Base-by-base conservation (phyloP, 2,888 invertebrate genomes). In the Tinea trinotella region DNA sequence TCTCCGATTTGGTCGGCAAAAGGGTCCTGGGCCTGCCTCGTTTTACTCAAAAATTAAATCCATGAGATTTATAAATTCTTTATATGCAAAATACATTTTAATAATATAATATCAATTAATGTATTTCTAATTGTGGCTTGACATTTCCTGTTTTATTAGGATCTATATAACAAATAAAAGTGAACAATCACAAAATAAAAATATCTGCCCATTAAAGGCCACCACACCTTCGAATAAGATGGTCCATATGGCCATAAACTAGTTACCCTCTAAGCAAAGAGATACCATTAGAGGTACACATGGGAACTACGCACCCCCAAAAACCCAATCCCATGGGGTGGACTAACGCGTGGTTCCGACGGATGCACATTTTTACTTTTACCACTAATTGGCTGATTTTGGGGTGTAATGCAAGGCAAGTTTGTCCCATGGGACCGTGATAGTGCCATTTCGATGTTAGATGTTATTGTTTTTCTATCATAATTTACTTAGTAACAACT, bases 341-440 rank as follows among this genome's bases (percentile, higher is more conserved):
- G 64, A 69, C 69, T 80, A 76, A 75, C 72, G 76, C 71, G 74
- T 74, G 74, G 82, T 84, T 81, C 82, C 78, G 76, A 61, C 52
- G 56, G 74, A 50, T 77, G 80, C 80, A 76, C 75, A 80, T 78
- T 82, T 78, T 82, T 84, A 81, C 76, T 82, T 81, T 48, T 71
- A 70, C 84, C 82, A 76, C 83, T 84, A 85, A 84, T 85, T 83
- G 83, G 82, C 74, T 76, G 81, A 76, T 76, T 79, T 74, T 75
- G 71, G 76, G 74, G 71, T 67, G 64, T 62, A 66, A 62, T 62
- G 70, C 71, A 70, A 71, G 79, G 79, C 76, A 69, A 66, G 61
- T 54, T 53, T 48, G 62, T 71, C 81, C 64, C 78, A 34, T 56
- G 76, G 71, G 83, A 74, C 62, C 60, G 10, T 24, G n/a, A 24